Evolutionary conservation across 2,888 invertebrate genomes (phyloP).

Genomic region (Dynastes grantii): DNA sequence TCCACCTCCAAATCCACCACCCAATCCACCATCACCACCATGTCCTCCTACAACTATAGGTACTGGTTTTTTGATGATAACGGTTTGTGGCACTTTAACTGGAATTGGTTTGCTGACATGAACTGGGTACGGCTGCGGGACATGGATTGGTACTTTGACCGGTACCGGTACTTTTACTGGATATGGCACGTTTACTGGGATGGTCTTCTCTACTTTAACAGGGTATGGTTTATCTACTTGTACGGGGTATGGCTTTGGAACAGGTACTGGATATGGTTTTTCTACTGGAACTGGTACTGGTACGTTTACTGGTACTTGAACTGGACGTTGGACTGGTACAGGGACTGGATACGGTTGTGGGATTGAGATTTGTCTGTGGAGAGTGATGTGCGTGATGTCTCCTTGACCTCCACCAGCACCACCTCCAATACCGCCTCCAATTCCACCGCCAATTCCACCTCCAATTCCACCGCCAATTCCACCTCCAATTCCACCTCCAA

Average conservation of each 20-base stretch:
- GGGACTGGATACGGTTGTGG: constrained; percentile 43
- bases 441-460: constrained; percentile 51
- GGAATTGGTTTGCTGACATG: constrained; percentile 38
- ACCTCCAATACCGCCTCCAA: constrained; percentile 25
- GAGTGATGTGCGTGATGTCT: constrained; percentile 45
- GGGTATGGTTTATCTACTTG: constrained; percentile 46
- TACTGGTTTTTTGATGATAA: constrained; percentile 46
- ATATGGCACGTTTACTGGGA: constrained; percentile 33
- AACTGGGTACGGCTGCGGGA: constrained; percentile 43
- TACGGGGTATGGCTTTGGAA: constrained; percentile 49
- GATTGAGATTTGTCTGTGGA: constrained; percentile 40
- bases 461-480: constrained; percentile 57
- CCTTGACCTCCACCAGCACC: constrained; percentile 59
- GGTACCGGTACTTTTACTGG: constrained; percentile 45
- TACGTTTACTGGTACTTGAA: constrained; percentile 31
- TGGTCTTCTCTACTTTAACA: constrained; percentile 31
- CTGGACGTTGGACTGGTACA: constrained; percentile 39
- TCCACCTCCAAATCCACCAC: constrained; percentile 51
- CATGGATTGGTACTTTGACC: constrained; percentile 39
- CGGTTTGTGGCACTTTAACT: constrained; percentile 36
- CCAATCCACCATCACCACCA: constrained; percentile 48
- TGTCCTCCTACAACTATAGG: constrained; percentile 18
- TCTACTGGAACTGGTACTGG: constrained; percentile 45
- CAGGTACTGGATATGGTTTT: constrained; percentile 44
- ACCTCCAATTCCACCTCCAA: constrained; percentile 45